phyloP scores from a whole-genome alignment of 2,113 vertebrate species.

The Hippocampus abdominalis region DNA sequence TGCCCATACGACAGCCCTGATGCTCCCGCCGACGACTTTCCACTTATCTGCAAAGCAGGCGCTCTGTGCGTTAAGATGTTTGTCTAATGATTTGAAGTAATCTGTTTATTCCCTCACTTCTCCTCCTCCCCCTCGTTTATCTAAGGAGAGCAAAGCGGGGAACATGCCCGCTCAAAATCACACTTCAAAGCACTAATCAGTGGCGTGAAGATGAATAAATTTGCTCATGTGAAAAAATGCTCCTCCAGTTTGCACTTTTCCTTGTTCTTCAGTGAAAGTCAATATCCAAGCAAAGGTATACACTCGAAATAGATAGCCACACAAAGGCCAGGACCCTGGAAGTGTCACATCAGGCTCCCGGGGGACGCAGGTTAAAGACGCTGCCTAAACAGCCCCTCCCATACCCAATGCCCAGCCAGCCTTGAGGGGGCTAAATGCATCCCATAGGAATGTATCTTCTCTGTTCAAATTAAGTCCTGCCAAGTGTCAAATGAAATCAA shows the following conservation, averaged over 20 bases:
- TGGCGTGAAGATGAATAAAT: slow-evolving; percentile 64
- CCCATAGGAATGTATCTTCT: slow-evolving; percentile 52
- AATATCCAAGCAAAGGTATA: slow-evolving; percentile 39
- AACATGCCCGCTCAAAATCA: slow-evolving; percentile 61
- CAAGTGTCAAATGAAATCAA: slow-evolving; percentile 74
- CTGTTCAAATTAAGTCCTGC: slow-evolving; percentile 58
- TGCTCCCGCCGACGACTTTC: slow-evolving; percentile 11
- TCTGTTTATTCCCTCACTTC: slow-evolving; percentile 59
- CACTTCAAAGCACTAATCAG: slow-evolving; percentile 67
- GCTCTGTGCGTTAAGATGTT: slow-evolving; percentile 59
- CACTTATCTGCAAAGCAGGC: slow-evolving; percentile 62
- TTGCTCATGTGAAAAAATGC: slow-evolving; percentile 40
- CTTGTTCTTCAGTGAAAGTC: slow-evolving; percentile 41
- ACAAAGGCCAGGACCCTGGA: slow-evolving; percentile 43
- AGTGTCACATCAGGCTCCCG: slow-evolving; percentile 43
- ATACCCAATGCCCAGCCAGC: slow-evolving; percentile 13
- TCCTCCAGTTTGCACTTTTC: slow-evolving; percentile 40
- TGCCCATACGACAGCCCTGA: neutral
- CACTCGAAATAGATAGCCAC: slow-evolving; percentile 34
- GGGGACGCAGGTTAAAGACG: slow-evolving; percentile 59
- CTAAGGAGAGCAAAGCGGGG: slow-evolving; percentile 50
- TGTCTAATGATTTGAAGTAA: slow-evolving; percentile 67
- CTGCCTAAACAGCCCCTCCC: slow-evolving; percentile 41
- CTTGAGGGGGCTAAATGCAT: slow-evolving; percentile 45
- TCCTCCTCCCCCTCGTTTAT: slow-evolving; percentile 49